Evolutionary conservation across 2,888 invertebrate genomes (phyloP), one percentile per base, ranked within the genome.

Genomic region (Cephus spinipes): DNA sequence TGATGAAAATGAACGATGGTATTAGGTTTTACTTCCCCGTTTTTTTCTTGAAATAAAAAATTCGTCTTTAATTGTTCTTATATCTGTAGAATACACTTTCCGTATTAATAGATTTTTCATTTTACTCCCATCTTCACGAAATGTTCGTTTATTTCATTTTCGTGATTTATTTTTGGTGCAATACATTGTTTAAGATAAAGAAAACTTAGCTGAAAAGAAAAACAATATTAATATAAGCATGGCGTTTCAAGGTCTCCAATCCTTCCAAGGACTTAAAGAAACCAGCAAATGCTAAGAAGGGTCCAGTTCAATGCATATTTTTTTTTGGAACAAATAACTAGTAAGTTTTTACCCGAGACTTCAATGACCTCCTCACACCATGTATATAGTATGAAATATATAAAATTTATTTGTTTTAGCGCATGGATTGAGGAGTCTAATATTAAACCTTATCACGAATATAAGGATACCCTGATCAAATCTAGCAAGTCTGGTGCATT

Each of bases 271-370:
- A 96, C 89, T 92, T 95, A 86, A 95, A 96, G 90, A 95, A 94
- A 89, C 95, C 95, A 32, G 94, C 95, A 32, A 95, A 95, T 87
- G 82, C 90, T 77, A 97, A 96, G 90, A 95, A 96, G 84, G 94
- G 93, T 78, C 94, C 95, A 80, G 91, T 94, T 75, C 96, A 96
- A 89, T 98, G 97, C 92, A 96, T 98, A 83, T 98, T 95, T 92
- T 98, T 98, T 93, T 98, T 97, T 92, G 98, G 98, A 78, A 95
- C 97, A n/a, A 96, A 97, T 87, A 98, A 98, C 92, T 98, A 97
- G 98, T 98, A 94, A 97, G 98, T 96, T 78, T 81, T 73, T 74
- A 55, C 2, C 23, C 6, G 40, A 9, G 40, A 55, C 15, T 23
- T 15, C 23, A 55, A 55, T 23, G 15, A 23, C 23, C 40, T 55